These are phyloP conservation scores for Synergus itoensis DNA, from an alignment of 2,888 invertebrate species.

Conservation along the genomic window DNA sequence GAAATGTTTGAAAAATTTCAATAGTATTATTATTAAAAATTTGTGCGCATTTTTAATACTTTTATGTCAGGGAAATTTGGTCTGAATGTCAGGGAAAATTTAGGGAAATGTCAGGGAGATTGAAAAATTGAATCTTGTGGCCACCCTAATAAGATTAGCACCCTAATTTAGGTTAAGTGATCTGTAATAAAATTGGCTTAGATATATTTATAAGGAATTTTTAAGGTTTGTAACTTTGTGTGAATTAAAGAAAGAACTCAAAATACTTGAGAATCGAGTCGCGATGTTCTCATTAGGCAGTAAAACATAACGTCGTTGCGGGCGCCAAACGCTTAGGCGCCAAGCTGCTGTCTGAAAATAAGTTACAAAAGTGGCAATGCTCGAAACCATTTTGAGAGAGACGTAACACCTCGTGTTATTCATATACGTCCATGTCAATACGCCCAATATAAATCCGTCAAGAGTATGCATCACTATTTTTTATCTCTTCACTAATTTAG, in stretches of 20 bases:
- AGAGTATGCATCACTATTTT: background rate
- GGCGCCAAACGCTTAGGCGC: slow-evolving; percentile 11
- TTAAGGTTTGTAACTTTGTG: background rate
- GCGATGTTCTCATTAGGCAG: background rate
- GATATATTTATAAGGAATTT: too few relatives aligned
- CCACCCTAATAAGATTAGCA: too few relatives aligned
- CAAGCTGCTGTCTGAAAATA: background rate
- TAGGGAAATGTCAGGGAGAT: too few relatives aligned
- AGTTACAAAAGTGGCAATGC: background rate
- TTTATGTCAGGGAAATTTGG: too few relatives aligned
- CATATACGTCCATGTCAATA: background rate
- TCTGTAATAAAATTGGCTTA: too few relatives aligned
- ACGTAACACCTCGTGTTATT: background rate
- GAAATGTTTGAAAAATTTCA: too few relatives aligned
- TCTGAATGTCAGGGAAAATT: too few relatives aligned
- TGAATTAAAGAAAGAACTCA: background rate
- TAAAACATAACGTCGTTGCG: background rate
- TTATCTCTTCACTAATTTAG: too few relatives aligned
- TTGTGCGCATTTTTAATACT: too few relatives aligned
- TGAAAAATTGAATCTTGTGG: too few relatives aligned
- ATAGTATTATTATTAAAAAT: too few relatives aligned
- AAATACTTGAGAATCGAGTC: background rate
- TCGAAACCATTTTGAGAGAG: background rate
- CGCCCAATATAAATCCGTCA: background rate
- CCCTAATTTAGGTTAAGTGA: too few relatives aligned